Conservation (phyloP, 2,113 vertebrate species). For the Apteryx owenii region DNA sequence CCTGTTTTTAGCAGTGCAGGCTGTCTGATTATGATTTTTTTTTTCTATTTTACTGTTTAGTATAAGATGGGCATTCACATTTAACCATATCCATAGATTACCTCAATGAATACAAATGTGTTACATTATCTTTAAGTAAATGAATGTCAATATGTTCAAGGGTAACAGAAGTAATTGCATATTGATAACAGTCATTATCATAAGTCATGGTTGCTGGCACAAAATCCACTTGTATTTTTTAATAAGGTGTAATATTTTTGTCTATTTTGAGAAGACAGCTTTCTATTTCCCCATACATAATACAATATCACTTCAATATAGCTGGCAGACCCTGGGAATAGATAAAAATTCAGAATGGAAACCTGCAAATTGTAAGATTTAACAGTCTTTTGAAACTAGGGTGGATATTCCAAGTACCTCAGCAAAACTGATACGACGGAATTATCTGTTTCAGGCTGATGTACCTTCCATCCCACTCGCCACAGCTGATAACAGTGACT, state of each 20-base stretch:
- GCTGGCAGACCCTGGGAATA: slow-evolving; percentile 29
- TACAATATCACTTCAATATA: slow-evolving; percentile 61
- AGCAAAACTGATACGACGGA: slow-evolving; percentile 48
- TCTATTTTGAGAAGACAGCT: slow-evolving; percentile 74
- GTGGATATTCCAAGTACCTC: slow-evolving; percentile 45
- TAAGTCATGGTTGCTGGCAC: slow-evolving; percentile 70
- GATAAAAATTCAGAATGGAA: slow-evolving; percentile 72
- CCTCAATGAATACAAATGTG: slow-evolving; percentile 76
- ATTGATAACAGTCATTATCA: slow-evolving; percentile 77
- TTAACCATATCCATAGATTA: slow-evolving; percentile 75
- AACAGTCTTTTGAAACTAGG: slow-evolving; percentile 54
- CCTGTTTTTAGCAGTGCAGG: slow-evolving; percentile 63
- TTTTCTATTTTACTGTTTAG: slow-evolving; percentile 59
- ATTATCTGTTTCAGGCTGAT: slow-evolving; percentile 44
- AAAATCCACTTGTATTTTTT: slow-evolving; percentile 74
- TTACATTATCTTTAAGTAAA: slow-evolving; percentile 78
- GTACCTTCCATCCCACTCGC: slow-evolving; percentile 15
- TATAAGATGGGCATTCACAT: slow-evolving; percentile 68
- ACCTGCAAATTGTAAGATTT: slow-evolving; percentile 57
- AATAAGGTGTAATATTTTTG: slow-evolving; percentile 73
- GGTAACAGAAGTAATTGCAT: slow-evolving; percentile 78
- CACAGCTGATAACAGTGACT: slow-evolving; percentile 30
- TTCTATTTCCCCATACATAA: slow-evolving; percentile 68
- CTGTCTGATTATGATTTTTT: slow-evolving; percentile 47
- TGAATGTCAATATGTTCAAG: slow-evolving; percentile 76